Base-by-base conservation (phyloP, 2,888 invertebrate species). In the Platycheirus albimanus region DNA sequence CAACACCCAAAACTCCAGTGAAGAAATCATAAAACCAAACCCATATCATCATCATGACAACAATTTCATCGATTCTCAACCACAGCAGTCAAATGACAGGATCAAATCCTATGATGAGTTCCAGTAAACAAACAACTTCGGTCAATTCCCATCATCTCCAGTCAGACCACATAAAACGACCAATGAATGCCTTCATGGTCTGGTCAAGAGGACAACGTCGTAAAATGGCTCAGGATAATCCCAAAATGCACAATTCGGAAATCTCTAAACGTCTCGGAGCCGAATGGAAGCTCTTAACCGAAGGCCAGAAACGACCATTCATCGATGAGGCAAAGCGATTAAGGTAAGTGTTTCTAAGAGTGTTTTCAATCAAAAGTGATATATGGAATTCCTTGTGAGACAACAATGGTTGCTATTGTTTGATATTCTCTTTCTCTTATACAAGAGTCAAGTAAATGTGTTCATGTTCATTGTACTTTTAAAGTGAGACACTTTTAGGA, bases 101-200 rank as follows among this genome's bases (percentile, higher is more conserved):
- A 41, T 66, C 79, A 10, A 79, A 70, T 79, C 70, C 17, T 8
- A 84, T 84, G 74, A 66, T 64, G 72, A 47, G 30, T 7, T 30
- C 61, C 17, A 72, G 58, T 33, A 79, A 79, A 61, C 79, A 74
- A 64, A 30, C 63, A 8, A 33, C 85, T 24, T 74, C 86, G 11
- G 11, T 54, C 36, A 63, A n/a, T 51, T 85, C 87, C 72, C 89
- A 89, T 86, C 72, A 83, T 33, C 78, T 77, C 17, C 81, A 77
- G 77, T 91, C 91, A 86, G 95, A 95, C 89, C 97, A 97, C 90
- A 97, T 98, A 87, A 98, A 98, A 90, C 92, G 98, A 71, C 98
- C 98, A 41, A 98, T 99, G 98, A 98, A 98, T 92, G 98, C 98
- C 0, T 98, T 98, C 92, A 98, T 98, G 98, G 98, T 91, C 17